These are phyloP conservation scores for Maniola jurtina DNA, from an alignment of 1,140 invertebrate genomes.

Conservation along the genomic window DNA sequence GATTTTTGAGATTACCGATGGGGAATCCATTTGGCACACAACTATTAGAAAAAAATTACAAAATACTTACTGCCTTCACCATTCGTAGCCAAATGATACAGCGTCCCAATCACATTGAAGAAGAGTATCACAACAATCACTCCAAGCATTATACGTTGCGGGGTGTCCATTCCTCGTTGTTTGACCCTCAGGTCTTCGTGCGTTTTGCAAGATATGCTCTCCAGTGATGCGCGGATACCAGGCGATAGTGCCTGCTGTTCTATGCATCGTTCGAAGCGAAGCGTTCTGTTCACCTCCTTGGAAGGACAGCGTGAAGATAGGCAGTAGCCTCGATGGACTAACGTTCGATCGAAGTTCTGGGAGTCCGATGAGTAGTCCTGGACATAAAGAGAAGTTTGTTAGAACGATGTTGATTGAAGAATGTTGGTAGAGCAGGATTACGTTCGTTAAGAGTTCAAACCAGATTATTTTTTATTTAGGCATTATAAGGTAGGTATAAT, in stretches of 20 bases:
- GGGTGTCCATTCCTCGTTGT: conserved; percentile 24
- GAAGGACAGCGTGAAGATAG: conserved; percentile 38
- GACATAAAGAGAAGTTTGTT: background rate
- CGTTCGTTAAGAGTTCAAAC: too few species aligned
- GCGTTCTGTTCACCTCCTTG: conserved; percentile 31
- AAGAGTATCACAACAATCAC: conserved; percentile 35
- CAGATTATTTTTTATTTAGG: too few species aligned
- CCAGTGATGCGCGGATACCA: conserved; percentile 29
- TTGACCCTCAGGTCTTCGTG: conserved; percentile 2
- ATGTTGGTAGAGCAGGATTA: too few species aligned
- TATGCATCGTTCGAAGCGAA: conserved; percentile 48
- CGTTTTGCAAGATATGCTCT: conserved; percentile 37
- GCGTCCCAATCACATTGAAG: conserved; percentile 43
- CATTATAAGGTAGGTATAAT: too few species aligned
- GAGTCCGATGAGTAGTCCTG: conserved; percentile 39
- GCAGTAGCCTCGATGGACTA: conserved; percentile 47
- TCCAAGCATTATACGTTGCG: conserved; percentile 32
- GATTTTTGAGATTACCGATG: too few species aligned
- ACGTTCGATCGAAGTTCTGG: conserved; percentile 42
- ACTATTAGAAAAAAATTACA: background rate
- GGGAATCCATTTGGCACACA: too few species aligned
- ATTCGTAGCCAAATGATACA: conserved; percentile 36
- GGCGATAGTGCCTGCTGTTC: conserved; percentile 31
- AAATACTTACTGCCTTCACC: conserved; percentile 39
- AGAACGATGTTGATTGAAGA: too few species aligned